Evolutionary conservation across 2,888 invertebrate species (phyloP).

Genomic region (Lypha dubia): DNA sequence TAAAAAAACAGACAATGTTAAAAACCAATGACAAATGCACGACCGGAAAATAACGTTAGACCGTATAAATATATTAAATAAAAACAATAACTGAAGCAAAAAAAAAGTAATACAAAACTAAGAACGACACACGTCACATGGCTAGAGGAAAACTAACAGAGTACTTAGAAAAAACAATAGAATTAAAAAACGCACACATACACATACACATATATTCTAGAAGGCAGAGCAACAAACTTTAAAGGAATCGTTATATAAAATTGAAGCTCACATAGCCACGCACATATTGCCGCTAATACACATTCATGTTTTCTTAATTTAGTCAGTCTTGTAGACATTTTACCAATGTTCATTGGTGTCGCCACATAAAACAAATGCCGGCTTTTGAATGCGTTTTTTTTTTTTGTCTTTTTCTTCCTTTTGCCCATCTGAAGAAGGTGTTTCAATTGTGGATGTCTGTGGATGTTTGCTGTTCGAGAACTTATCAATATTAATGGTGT

Average conservation of each 20-base stretch:
- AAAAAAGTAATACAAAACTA: neutral
- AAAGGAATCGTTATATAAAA: slow-evolving; percentile 31
- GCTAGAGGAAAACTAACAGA: slow-evolving; percentile 37
- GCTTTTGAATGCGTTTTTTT: neutral
- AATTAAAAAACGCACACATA: slow-evolving; percentile 32
- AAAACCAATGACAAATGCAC: slow-evolving; percentile 70
- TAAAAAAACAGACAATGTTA: slow-evolving; percentile 37
- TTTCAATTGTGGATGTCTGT: neutral
- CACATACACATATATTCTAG: slow-evolving; percentile 35
- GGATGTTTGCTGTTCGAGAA: slow-evolving; percentile 32
- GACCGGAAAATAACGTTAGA: slow-evolving; percentile 67
- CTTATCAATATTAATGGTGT: slow-evolving; percentile 67
- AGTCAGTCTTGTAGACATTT: slow-evolving; percentile 34
- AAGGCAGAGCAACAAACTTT: slow-evolving; percentile 51
- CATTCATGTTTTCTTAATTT: slow-evolving; percentile 23
- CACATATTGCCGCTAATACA: neutral
- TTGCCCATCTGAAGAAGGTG: neutral
- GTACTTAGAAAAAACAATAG: slow-evolving; percentile 2
- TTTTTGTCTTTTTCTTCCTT: too few species aligned
- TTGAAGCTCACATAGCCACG: neutral
- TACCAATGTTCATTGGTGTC: slow-evolving; percentile 40
- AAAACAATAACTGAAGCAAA: slow-evolving; percentile 27
- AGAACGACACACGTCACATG: slow-evolving; percentile 58
- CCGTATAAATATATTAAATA: slow-evolving; percentile 62
- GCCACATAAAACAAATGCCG: slow-evolving; percentile 64